Evolutionary conservation across 2,888 invertebrate species (phyloP).

Genomic region (Lasiommata megera): DNA sequence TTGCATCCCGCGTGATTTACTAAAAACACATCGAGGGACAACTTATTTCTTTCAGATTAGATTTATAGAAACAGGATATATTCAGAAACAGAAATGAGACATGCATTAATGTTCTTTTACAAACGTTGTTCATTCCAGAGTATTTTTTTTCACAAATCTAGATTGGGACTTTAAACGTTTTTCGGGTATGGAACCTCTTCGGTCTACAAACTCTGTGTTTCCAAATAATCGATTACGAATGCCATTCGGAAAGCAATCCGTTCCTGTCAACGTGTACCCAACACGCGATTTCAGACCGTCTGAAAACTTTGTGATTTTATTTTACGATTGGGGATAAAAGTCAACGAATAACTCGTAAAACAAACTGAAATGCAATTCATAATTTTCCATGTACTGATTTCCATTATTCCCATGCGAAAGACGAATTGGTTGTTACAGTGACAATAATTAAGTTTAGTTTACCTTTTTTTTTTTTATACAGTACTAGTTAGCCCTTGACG

Average conservation of each 20-base stretch:
- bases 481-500: no score
- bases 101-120: no score
- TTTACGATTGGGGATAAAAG: constrained; percentile 32
- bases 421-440: neutral
- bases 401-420: neutral
- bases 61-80: no score
- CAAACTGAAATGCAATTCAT: neutral
- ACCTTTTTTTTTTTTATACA: no score
- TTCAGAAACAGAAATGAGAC: no score
- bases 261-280: constrained; percentile 44
- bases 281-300: constrained; percentile 51
- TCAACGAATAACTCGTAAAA: constrained; percentile 9
- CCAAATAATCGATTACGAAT: constrained; percentile 12
- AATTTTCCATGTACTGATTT: neutral
- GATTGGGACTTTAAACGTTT: no score
- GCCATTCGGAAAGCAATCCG: constrained; percentile 46
- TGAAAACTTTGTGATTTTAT: constrained; percentile 48
- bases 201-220: neutral
- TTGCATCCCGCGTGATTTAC: no score
- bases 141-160: no score
- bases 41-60: no score
- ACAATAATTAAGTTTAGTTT: no score
- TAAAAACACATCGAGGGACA: no score
- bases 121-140: no score
- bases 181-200: neutral